Percentiles rank a stretch among this genome's conserved stretches.
Conservation (phyloP, 2,797 vertebrate genomes). For the Typhlichthys eigenmanni region DNA sequence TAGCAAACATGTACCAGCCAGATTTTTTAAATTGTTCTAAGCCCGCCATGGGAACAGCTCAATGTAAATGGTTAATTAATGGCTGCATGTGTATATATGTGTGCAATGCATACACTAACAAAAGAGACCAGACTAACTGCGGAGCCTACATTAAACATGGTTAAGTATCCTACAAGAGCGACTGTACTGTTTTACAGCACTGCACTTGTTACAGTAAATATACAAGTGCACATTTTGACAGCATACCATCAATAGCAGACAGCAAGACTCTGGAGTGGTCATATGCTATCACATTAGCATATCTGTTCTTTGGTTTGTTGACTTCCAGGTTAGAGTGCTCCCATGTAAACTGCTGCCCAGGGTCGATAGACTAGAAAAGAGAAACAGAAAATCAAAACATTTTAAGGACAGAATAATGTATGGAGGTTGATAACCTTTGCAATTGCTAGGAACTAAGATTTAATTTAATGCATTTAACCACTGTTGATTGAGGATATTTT, state of each 20-base stretch:
- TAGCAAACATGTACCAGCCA: slow-evolving; percentile 49
- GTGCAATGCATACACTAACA: slow-evolving; percentile 40
- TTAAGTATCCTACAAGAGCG: slow-evolving; percentile 16
- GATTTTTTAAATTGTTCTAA: slow-evolving; percentile 46
- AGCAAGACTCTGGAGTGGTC: slow-evolving; percentile 97
- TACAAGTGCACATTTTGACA: slow-evolving; percentile 16
- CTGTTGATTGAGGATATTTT: slow-evolving; percentile 12
- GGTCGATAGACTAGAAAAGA: slow-evolving; percentile 90
- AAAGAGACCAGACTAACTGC: slow-evolving; percentile 26
- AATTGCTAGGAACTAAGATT: background rate
- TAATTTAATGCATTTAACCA: background rate
- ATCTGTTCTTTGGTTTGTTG: slow-evolving; percentile 99
- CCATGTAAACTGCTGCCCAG: slow-evolving; percentile 99
- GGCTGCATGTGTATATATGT: slow-evolving; percentile 38
- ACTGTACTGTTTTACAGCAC: too few species aligned
- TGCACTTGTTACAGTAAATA: slow-evolving; percentile 14
- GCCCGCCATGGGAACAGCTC: slow-evolving; percentile 37
- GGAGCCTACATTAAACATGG: slow-evolving; percentile 32
- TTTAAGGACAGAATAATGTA: background rate
- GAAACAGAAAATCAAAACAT: slow-evolving; percentile 24
- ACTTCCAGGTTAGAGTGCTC: slow-evolving; percentile 99
- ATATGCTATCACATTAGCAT: slow-evolving; percentile 98
- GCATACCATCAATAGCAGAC: slow-evolving; percentile 93
- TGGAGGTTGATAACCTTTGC: slow-evolving; percentile 7
- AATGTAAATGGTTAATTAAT: slow-evolving; percentile 64